phyloP scores from a whole-genome alignment of 2,113 vertebrate genomes.

The Dromas ardeola region DNA sequence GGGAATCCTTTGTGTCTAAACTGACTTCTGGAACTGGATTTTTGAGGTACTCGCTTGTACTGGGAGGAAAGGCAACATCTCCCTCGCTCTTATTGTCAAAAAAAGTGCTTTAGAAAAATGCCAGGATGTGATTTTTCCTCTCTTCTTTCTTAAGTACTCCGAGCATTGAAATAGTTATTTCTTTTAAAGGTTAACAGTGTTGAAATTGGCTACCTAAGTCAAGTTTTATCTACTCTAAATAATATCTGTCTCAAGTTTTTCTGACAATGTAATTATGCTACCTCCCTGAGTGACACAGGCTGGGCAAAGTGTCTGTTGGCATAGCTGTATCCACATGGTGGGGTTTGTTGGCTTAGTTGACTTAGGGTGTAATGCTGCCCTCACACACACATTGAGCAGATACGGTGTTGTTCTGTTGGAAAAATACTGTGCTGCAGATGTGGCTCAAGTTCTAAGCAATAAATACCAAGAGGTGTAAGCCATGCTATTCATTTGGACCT shows the following conservation, averaged over 20 bases:
- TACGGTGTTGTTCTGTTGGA: neutral
- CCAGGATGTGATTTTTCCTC: neutral
- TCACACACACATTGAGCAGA: neutral
- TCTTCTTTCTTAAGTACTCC: neutral
- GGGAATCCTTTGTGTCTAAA: neutral
- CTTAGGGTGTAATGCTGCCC: neutral
- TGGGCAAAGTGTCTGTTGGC: constrained; percentile 17
- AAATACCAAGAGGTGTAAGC: neutral
- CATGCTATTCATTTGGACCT: neutral
- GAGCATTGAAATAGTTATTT: neutral
- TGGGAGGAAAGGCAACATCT: neutral
- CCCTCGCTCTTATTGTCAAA: neutral
- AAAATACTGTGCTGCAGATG: neutral
- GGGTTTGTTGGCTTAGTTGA: constrained; percentile 3
- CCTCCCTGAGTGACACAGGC: neutral
- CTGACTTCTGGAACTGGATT: neutral
- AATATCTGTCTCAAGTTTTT: neutral
- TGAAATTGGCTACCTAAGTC: neutral
- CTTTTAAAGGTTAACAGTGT: constrained; percentile 28
- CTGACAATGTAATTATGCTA: neutral
- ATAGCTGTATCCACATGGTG: neutral
- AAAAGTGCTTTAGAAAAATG: neutral
- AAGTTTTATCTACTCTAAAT: constrained; percentile 24
- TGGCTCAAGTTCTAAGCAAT: neutral
- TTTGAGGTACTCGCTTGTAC: neutral